Base-by-base conservation (phyloP, 37 sponge, comb jelly and placozoan species). In the Theonella swinhoei region DNA sequence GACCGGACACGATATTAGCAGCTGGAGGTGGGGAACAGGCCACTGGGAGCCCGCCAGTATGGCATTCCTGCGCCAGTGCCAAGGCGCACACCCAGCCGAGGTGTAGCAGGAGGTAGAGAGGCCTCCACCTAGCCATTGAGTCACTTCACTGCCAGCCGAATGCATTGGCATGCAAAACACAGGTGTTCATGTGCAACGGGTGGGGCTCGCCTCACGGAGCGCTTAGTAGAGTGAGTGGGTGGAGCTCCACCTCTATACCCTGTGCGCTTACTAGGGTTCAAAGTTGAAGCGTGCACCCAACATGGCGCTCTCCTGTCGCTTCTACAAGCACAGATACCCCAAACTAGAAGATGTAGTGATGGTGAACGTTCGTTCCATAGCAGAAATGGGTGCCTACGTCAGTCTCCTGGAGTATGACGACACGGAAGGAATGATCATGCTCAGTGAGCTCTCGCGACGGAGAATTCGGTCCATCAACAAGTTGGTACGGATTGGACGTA, bases 271-370 rank as follows among this genome's bases (percentile, higher is more conserved):
- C n/a, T n/a, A n/a, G n/a, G n/a, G n/a, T n/a, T n/a, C n/a, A n/a
- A n/a, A n/a, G n/a, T n/a, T n/a, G n/a, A n/a, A n/a, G n/a, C n/a
- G 54, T 47, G 54, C 54, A 47, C 11, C 14, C 54, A 47, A 7
- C 54, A 83, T 83, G 84, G 35, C 84, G 39, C 67, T 75, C 36
- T 83, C 84, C n/a, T 83, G 84, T 75, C 39, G 84, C 32, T 83
- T 74, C 68, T 83, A 83, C 84, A 74, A 83, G 67, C 84, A 94
- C 61, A 89, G 74, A 54, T 96, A 88, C 65, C 99, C 99, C 24
- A 94, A 98, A 76, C 91, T 94, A 71, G 99, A 98, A 47, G 97
- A 98, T 36, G 97, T 98, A 40, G 99, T 98, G 78, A 96, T 98
- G 99, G 99, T 94, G 17, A 98, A 94, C 47, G 99, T 98, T 22